These are phyloP conservation scores for Portevinia maculata DNA, from an alignment of 2,888 invertebrate genomes.

Conservation along the genomic window DNA sequence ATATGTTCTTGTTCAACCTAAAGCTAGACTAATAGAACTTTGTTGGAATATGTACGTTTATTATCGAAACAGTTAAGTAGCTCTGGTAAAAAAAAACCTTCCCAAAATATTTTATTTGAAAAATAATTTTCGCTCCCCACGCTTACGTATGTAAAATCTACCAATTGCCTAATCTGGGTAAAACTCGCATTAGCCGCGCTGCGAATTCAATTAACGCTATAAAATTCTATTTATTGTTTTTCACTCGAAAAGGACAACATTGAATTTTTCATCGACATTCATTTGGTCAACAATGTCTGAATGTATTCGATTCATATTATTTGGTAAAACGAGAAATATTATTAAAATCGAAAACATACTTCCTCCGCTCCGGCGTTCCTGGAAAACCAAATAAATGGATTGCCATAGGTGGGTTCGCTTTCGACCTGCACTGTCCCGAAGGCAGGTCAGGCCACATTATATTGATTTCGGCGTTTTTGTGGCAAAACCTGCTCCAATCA, in stretches of 20 bases:
- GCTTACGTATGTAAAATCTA: too few relatives aligned
- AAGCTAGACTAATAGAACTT: too few relatives aligned
- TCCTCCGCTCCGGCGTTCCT: background rate
- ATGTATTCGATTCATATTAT: constrained; percentile 34
- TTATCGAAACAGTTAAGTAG: too few relatives aligned
- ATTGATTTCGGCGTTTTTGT: constrained; percentile 47
- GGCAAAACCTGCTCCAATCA: constrained; percentile 45
- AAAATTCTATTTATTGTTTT: constrained; percentile 61
- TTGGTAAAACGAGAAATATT: constrained; percentile 44
- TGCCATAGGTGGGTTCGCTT: constrained; percentile 11
- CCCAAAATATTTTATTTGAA: too few relatives aligned
- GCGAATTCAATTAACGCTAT: constrained; percentile 48
- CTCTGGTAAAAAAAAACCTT: too few relatives aligned
- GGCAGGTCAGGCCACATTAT: constrained; percentile 20
- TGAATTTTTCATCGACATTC: constrained; percentile 65
- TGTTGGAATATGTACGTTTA: too few relatives aligned
- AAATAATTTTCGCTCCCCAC: too few relatives aligned
- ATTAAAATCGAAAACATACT: constrained; percentile 62
- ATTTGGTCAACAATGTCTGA: constrained; percentile 41
- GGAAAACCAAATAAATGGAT: constrained; percentile 10
- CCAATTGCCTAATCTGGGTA: constrained; percentile 58
- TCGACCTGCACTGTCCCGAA: constrained; percentile 13
- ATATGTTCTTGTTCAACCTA: too few relatives aligned
- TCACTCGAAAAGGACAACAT: constrained; percentile 64
- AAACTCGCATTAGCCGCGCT: background rate